Evolutionary conservation across 2,888 invertebrate genomes (phyloP).

Genomic region (Apoderus coryli): DNA sequence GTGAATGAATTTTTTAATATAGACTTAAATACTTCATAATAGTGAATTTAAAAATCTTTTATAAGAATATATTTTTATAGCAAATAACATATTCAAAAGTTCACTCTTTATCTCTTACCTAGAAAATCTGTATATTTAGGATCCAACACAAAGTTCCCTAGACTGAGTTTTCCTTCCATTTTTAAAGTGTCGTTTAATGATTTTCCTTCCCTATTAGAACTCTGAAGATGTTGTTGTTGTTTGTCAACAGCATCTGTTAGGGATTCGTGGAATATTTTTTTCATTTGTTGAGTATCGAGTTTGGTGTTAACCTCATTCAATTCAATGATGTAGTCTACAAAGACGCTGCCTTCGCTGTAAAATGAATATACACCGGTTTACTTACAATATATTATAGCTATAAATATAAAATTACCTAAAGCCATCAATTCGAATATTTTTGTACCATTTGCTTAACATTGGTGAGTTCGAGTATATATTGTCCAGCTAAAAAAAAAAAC

Average conservation of each 20-base stretch:
- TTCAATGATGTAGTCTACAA: slow-evolving; percentile 80
- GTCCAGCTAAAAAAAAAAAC: slow-evolving; percentile 58
- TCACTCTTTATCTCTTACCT: too few relatives aligned
- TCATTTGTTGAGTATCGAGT: slow-evolving; percentile 57
- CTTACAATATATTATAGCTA: not conserved
- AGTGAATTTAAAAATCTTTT: too few relatives aligned
- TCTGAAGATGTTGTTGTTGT: too few relatives aligned
- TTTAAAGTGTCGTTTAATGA: slow-evolving; percentile 34
- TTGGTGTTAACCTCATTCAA: slow-evolving; percentile 57
- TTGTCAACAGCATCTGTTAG: slow-evolving; percentile 31
- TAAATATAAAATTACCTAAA: slow-evolving; percentile 40
- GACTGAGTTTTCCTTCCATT: slow-evolving; percentile 46
- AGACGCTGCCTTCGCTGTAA: slow-evolving; percentile 64
- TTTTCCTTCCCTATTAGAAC: slow-evolving; percentile 29
- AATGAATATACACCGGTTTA: slow-evolving; percentile 3
- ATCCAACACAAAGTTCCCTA: slow-evolving; percentile 73
- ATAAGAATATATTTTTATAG: too few relatives aligned
- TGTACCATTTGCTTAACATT: slow-evolving; percentile 65
- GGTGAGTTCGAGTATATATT: slow-evolving; percentile 66
- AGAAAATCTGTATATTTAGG: slow-evolving; percentile 79
- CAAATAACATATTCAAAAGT: too few relatives aligned
- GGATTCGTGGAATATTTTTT: slow-evolving; percentile 49
- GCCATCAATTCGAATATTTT: slow-evolving; percentile 72
- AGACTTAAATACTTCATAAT: too few relatives aligned
- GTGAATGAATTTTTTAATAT: too few relatives aligned